Evolutionary conservation across 2,113 vertebrate genomes (phyloP), one percentile per base, ranked within the genome.

Genomic region (Varanus salvator): DNA sequence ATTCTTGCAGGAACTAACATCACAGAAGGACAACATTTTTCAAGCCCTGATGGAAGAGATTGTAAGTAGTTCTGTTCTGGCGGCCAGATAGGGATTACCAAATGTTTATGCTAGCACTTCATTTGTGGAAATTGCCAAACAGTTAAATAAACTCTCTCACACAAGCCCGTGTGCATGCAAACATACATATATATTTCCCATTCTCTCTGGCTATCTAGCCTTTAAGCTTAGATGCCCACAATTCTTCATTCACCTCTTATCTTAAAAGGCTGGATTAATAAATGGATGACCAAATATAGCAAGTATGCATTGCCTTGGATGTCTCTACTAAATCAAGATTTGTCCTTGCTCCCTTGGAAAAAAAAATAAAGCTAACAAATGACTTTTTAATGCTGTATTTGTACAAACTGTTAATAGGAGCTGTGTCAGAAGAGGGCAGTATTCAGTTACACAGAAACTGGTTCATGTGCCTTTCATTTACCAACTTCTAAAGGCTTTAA

Each of bases 401-500:
- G 0, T 50, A 9, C 21, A 77, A 84, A 64, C 34, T 6, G 50
- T 60, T 52, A 52, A 83, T 72, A 27, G 86, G 15, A 11, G 66
- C 14, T 82, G 0, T 12, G 84, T 85, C 96, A 93, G 93, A 94
- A 96, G 96, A 93, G 94, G 94, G 95, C 95, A 77, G 86, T 89
- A 90, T 94, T 91, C 91, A 92, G 89, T 86, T 85, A 88, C 19
- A 66, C 87, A 94, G 69, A 89, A 57, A 15, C 31, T n/a, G 38
- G 38, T 84, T 77, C 12, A 66, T 71, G 77, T 71, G 50, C 52
- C n/a, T 66, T 87, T 4, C 19, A 14, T 87, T 60, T 87, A 75
- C 29, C 27, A 1, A 54, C 44, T 80, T 69, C 23, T 34, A 50
- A 71, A 71, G 14, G 9, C 19, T 50, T 74, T 74, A 88, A 72